These are phyloP conservation scores for Phenganax marumi DNA, from an alignment of 92 coral and sea anemone species.

Conservation along the genomic window DNA sequence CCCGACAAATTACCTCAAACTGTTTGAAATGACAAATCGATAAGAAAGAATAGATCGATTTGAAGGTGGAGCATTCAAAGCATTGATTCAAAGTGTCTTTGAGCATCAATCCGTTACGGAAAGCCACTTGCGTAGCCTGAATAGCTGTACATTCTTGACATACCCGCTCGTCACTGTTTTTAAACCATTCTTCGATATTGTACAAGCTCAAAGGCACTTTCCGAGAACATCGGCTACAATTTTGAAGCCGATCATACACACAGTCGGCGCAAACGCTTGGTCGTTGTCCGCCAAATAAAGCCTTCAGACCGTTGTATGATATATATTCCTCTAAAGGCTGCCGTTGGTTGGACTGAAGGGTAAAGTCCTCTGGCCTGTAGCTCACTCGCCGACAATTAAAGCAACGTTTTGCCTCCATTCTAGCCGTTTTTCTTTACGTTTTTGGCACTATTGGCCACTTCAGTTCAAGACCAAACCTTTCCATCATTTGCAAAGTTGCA, in stretches of 20 bases:
- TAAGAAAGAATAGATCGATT: constrained; percentile 80
- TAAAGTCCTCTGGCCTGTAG: constrained; percentile 74
- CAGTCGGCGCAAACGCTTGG: constrained; percentile 82
- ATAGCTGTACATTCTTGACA: constrained; percentile 89
- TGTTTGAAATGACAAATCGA: constrained; percentile 43
- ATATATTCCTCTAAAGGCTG: constrained; percentile 47
- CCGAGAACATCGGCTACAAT: constrained; percentile 68
- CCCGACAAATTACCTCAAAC: constrained; percentile 73
- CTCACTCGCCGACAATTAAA: constrained; percentile 87
- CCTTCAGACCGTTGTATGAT: constrained; percentile 41
- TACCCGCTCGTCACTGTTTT: constrained; percentile 65
- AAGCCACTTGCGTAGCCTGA: constrained; percentile 66
- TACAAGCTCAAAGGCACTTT: constrained; percentile 90
- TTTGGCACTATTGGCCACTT: background rate
- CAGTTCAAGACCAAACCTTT: constrained; percentile 3
- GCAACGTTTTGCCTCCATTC: constrained; percentile 84
- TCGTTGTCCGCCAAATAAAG: constrained; percentile 44
- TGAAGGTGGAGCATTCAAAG: constrained; percentile 82
- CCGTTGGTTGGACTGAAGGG: constrained; percentile 36
- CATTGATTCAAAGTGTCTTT: constrained; percentile 82
- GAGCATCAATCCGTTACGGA: constrained; percentile 71
- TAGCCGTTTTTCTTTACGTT: background rate
- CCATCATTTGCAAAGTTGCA: background rate
- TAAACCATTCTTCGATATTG: constrained; percentile 92
- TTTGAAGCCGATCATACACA: constrained; percentile 89